Conservation (phyloP, 2,113 vertebrate species). For the Cephalopterus ornatus region DNA sequence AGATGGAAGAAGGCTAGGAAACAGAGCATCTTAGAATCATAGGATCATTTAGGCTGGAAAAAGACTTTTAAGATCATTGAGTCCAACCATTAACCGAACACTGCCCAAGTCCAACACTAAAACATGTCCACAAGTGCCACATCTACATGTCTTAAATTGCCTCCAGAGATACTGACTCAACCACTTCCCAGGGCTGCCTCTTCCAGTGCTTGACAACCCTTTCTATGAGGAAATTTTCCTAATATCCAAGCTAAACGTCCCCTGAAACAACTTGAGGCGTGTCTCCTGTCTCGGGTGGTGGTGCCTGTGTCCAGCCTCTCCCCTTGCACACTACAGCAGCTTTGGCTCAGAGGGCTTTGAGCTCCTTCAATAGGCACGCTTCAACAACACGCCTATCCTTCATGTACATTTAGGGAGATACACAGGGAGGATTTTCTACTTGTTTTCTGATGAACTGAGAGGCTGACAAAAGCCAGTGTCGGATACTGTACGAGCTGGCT, state of each 20-base stretch:
- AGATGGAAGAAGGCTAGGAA: neutral
- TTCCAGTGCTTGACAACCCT: neutral
- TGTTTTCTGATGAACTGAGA: neutral
- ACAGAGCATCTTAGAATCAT: neutral
- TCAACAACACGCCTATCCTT: rapidly evolving
- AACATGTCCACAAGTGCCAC: neutral
- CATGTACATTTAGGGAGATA: neutral
- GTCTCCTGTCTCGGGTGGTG: rapidly evolving
- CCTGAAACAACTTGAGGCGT: neutral
- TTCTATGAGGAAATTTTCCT: neutral
- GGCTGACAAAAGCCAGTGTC: neutral
- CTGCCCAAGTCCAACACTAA: neutral
- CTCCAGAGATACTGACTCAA: neutral
- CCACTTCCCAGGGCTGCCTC: neutral
- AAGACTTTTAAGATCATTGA: neutral
- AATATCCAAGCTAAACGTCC: neutral
- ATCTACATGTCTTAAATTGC: rapidly evolving
- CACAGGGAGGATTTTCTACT: neutral
- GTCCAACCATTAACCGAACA: neutral
- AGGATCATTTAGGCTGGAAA: neutral
- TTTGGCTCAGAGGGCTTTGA: neutral
- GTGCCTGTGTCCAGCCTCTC: neutral
- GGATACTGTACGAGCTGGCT: neutral
- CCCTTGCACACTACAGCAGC: neutral
- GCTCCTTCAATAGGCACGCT: neutral